Evolutionary conservation across 1,140 invertebrate species (phyloP).

Genomic region (Daktulosphaira vitifoliae): DNA sequence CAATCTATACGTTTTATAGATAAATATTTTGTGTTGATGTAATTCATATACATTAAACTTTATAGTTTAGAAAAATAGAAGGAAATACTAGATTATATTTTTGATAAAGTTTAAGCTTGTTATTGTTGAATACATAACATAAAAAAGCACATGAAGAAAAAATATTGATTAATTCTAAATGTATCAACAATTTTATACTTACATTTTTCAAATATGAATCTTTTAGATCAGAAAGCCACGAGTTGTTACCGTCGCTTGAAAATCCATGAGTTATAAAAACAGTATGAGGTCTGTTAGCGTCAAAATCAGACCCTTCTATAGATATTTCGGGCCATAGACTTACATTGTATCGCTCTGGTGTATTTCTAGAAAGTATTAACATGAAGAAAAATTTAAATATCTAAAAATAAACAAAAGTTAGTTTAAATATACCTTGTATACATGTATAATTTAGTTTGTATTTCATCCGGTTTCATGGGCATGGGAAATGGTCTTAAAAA

Average conservation of each 20-base stretch:
- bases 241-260: constrained; percentile 36
- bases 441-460: constrained; percentile 37
- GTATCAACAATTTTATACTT: no score
- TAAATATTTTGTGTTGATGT: no score
- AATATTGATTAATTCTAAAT: no score
- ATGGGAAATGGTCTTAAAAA: constrained; percentile 39
- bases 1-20: no score
- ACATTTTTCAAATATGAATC: constrained; percentile 39
- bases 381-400: background rate
- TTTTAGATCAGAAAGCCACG: constrained; percentile 40
- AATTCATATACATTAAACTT: no score
- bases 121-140: no score
- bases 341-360: constrained; percentile 23
- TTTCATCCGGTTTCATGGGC: constrained; percentile 37
- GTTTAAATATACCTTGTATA: constrained; percentile 38
- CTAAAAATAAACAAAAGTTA: background rate
- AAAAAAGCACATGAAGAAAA: no score
- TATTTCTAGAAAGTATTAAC: constrained; percentile 1
- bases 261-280: constrained; percentile 41
- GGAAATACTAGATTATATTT: no score
- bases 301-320: constrained; percentile 36
- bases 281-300: constrained; percentile 35
- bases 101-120: no score
- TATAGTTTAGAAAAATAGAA: no score
- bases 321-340: constrained; percentile 37